Percentiles rank a stretch among this genome's conserved stretches.
These are phyloP conservation scores for Cebidichthys violaceus DNA, from an alignment of 2,113 vertebrate genomes.

Conservation along the genomic window DNA sequence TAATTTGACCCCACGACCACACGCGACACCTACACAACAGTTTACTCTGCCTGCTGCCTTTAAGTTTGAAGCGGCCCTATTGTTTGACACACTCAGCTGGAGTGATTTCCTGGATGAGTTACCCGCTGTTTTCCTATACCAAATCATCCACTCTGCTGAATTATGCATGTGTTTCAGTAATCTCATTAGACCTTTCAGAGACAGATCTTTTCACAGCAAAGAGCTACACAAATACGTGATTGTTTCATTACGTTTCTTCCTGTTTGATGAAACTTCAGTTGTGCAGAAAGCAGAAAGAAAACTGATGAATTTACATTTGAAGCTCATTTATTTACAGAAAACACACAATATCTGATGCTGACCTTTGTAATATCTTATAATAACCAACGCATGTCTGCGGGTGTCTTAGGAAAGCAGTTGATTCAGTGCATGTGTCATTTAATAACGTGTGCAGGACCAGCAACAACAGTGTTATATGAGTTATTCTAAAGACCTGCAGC, in stretches of 20 bases:
- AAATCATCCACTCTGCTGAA: constrained; percentile 22
- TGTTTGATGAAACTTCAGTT: not conserved
- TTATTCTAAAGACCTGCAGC: not conserved
- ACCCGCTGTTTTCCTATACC: constrained; percentile 22
- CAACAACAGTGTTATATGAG: not conserved
- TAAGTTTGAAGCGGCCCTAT: constrained; percentile 8
- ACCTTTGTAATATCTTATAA: not conserved
- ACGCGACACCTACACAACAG: constrained; percentile 36
- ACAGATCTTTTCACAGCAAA: not conserved
- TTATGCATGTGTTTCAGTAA: not conserved
- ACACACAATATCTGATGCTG: not conserved
- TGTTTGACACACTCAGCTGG: constrained; percentile 19
- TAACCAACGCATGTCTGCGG: not conserved
- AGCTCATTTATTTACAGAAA: not conserved
- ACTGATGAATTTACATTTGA: not conserved
- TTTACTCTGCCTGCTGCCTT: constrained; percentile 32
- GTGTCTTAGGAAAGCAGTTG: not conserved
- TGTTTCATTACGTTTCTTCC: not conserved
- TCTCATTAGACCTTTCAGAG: not conserved
- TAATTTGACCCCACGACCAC: constrained; percentile 38
- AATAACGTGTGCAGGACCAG: not conserved
- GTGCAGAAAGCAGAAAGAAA: not conserved
- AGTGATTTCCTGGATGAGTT: constrained; percentile 39
- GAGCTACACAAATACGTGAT: not conserved
- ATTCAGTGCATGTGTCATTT: not conserved